Conservation (phyloP, 1,140 invertebrate genomes). For the Venturia canescens region DNA sequence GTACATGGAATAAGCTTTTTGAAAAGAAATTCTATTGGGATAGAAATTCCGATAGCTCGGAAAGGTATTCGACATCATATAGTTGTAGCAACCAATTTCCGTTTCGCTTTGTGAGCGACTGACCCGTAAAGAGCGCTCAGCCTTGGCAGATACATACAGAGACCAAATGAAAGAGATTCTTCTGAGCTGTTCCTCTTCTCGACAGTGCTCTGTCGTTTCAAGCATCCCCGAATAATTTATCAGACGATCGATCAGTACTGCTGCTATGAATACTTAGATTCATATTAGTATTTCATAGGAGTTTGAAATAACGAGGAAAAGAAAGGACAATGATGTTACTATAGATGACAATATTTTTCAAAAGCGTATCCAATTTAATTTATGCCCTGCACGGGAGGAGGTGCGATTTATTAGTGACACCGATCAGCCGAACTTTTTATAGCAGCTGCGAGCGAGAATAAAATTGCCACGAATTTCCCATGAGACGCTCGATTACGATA, state of each 20-base stretch:
- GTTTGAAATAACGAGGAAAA: background rate
- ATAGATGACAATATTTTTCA: too few species aligned
- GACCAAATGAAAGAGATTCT: constrained; percentile 13
- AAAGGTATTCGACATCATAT: constrained; percentile 6
- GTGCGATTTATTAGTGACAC: too few species aligned
- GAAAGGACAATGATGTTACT: too few species aligned
- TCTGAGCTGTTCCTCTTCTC: background rate
- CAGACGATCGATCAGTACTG: background rate
- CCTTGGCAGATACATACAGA: background rate
- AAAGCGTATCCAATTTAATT: too few species aligned
- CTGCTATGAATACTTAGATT: constrained; percentile 9
- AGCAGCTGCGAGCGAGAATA: background rate
- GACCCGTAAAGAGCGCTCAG: constrained; percentile 20
- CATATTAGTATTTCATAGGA: background rate
- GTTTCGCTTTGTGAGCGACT: constrained; percentile 20
- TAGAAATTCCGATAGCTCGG: background rate
- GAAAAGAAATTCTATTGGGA: background rate
- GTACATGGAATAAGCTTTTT: too few species aligned
- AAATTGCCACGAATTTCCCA: background rate
- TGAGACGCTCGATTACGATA: background rate
- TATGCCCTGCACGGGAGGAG: too few species aligned
- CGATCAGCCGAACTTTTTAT: too few species aligned
- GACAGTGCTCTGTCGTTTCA: background rate
- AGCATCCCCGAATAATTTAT: constrained; percentile 34
- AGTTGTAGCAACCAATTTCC: constrained; percentile 13